phyloP scores from a whole-genome alignment of 2,113 vertebrate species.

The Kryptolebias marmoratus region DNA sequence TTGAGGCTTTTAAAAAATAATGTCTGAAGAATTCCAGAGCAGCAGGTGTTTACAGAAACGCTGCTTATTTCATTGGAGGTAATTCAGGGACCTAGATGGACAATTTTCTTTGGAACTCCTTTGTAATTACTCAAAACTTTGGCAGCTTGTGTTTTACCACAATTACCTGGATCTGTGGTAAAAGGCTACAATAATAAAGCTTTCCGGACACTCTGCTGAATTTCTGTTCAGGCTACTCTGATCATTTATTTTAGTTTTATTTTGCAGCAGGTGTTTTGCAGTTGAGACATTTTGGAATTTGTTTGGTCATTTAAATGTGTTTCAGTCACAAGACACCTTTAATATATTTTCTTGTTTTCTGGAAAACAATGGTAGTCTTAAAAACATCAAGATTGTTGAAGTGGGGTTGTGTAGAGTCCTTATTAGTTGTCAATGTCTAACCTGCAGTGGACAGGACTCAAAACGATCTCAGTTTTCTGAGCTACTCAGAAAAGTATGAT shows the following conservation, averaged over 20 bases:
- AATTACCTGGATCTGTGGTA: not conserved
- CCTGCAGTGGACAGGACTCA: not conserved
- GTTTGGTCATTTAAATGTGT: not conserved
- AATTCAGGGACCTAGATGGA: not conserved
- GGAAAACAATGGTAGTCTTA: not conserved
- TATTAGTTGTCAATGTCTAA: not conserved
- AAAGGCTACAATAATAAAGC: constrained; percentile 6
- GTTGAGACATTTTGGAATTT: not conserved
- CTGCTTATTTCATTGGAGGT: not conserved
- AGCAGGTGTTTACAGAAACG: constrained; percentile 15
- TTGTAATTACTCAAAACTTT: constrained; percentile 9
- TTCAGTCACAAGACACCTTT: not conserved
- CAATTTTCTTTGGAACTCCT: constrained; percentile 16
- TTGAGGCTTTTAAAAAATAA: not conserved
- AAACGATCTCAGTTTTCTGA: no score
- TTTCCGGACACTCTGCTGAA: constrained; percentile 8
- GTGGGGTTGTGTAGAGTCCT: not conserved
- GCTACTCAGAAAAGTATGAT: no score
- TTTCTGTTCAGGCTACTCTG: not conserved
- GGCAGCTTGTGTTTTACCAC: not conserved
- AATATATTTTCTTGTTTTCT: not conserved
- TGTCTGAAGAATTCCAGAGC: constrained; percentile 15
- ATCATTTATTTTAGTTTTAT: not conserved
- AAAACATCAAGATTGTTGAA: not conserved
- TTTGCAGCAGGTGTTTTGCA: constrained; percentile 2